Conservation (phyloP, 2,888 invertebrate genomes). For the Camptogramma bilineatum region DNA sequence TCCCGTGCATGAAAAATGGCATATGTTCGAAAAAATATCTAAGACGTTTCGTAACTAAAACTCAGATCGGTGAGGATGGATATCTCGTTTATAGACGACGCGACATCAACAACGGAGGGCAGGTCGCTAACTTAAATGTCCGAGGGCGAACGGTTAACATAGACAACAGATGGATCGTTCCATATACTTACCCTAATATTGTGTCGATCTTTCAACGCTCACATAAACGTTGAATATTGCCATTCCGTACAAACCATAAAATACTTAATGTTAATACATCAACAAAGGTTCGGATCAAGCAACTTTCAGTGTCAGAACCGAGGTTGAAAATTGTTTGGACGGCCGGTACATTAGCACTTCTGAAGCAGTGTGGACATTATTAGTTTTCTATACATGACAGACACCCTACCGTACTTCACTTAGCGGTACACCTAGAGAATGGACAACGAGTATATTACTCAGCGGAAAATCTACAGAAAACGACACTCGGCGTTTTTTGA, state of each 20-base stretch:
- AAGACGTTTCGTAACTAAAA: constrained; percentile 7
- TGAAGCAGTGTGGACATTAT: constrained; percentile 42
- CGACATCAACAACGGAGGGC: neutral
- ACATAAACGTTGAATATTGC: constrained; percentile 10
- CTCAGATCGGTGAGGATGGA: constrained; percentile 22
- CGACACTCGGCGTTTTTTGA: constrained; percentile 40
- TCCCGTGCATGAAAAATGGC: constrained; percentile 15
- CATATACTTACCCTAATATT: constrained; percentile 11
- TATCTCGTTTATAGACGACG: constrained; percentile 4
- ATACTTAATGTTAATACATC: constrained; percentile 45
- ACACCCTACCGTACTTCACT: constrained; percentile 41
- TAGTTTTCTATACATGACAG: constrained; percentile 42
- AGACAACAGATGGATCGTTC: constrained; percentile 13
- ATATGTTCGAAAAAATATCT: constrained; percentile 16
- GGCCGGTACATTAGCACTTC: constrained; percentile 44
- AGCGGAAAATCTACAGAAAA: constrained; percentile 28
- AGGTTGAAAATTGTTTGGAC: constrained; percentile 22
- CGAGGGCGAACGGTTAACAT: neutral
- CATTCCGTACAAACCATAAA: constrained; percentile 36
- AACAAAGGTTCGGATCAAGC: constrained; percentile 46
- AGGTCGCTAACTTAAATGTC: constrained; percentile 3
- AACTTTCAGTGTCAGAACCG: constrained; percentile 19
- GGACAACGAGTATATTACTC: constrained; percentile 32
- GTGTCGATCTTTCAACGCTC: neutral
- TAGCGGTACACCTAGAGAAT: constrained; percentile 40